Evolutionary conservation across 2,113 vertebrate genomes (phyloP), one percentile per base, ranked within the genome.

Genomic region (Rhinichthys klamathensis): DNA sequence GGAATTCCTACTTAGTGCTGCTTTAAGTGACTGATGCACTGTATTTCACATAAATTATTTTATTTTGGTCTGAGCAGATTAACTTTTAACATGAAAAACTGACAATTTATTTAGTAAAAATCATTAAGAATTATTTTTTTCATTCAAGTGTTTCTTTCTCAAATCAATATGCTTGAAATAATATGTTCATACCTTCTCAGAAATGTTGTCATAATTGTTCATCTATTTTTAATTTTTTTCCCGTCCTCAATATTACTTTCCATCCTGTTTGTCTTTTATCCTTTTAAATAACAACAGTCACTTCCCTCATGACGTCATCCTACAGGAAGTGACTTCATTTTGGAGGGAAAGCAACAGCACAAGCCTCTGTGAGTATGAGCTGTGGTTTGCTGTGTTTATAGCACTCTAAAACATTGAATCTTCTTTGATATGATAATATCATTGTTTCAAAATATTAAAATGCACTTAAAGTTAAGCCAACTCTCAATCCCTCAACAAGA

Each of bases 321-420:
- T 25, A 16, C 30, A 79, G 76, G 76, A 79, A 79, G 76, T 79
- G 76, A 79, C 54, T 16, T 41, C 30, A 79, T 41, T 60, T 58
- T 41, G 54, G 11, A 61, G 32, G 76, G 76, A 79, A 79, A 60
- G 56, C 54, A 25, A 13, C 54, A 38, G 54, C 27, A 38, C 74
- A 30, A 18, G 30, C 25, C 32, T 10, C 51, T 79, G 32, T 60
- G 76, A 79, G 30, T 58, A 76, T 76, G 25, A 54, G 25, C 12
- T 1, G 10, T 30, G n/a, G 25, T 76, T 30, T 54, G 46, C 44
- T 76, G 6, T 49, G n/a, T 18, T 10, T 75, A 3, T 51, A n/a
- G 5, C 1, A 25, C 11, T 73, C 23, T 25, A 25, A 72, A 73
- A 46, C 4, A 44, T 46, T 46, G 2, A 0, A 15, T 46, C 0